Conservation (phyloP, 2,113 vertebrate genomes). For the Felis catus region F.catus_Fca126_mat1.0 CM031414.1:49595001-49595500, state of each 20-base stretch:
- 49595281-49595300: background rate
- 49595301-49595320: background rate
- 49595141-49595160: background rate
- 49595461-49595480: constrained; percentile 41
- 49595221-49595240: background rate
- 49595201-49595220: background rate
- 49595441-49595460: background rate
- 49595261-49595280: background rate
- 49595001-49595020: background rate
- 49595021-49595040: background rate
- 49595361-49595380: background rate
- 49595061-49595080: background rate
- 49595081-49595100: background rate
- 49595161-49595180: background rate
- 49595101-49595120: background rate
- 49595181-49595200: background rate
- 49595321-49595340: background rate
- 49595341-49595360: background rate
- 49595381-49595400: background rate
- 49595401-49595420: background rate
- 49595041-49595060: background rate
- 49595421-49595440: background rate
- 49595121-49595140: background rate
- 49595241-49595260: background rate
- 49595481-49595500: constrained; percentile 41